phyloP scores from a whole-genome alignment of 64 coral and sea anemone genomes.

The Trachythela sp. region DNA sequence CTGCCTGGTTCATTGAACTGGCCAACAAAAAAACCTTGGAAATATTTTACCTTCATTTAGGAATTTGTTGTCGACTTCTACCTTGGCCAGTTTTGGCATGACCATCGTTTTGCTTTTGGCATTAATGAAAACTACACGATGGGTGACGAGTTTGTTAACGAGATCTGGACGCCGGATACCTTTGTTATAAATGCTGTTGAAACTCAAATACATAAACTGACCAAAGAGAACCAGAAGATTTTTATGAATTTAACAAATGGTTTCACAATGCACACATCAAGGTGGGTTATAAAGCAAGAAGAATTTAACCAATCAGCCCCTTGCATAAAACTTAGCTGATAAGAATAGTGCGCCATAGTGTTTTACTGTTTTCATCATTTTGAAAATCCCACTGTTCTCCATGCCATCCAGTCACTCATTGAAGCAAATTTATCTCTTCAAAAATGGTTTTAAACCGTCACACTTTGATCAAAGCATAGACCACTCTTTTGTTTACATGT shows the following conservation, averaged over 20 bases:
- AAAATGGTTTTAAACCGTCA: no score
- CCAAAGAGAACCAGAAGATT: conserved; percentile 72
- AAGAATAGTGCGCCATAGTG: no score
- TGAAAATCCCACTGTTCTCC: no score
- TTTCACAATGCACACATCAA: conserved; percentile 71
- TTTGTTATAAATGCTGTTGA: conserved; percentile 88
- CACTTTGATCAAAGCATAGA: no score
- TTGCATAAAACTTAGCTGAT: no score
- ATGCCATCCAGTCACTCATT: no score
- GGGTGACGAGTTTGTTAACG: conserved; percentile 67
- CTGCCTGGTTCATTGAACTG: background rate
- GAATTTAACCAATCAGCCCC: no score
- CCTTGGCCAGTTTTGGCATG: conserved; percentile 93
- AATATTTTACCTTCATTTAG: conserved; percentile 1
- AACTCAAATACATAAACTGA: conserved; percentile 83
- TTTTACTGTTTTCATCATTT: no score
- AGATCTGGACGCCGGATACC: conserved; percentile 92
- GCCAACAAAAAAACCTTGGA: background rate
- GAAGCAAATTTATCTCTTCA: no score
- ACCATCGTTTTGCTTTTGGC: conserved; percentile 75
- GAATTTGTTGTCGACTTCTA: conserved; percentile 78
- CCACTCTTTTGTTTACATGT: no score
- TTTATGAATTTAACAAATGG: conserved; percentile 69
- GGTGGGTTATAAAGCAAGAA: background rate
- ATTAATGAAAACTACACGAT: conserved; percentile 62